phyloP scores from a whole-genome alignment of 2,113 vertebrate genomes.

The Formicarius rufipectus region DNA sequence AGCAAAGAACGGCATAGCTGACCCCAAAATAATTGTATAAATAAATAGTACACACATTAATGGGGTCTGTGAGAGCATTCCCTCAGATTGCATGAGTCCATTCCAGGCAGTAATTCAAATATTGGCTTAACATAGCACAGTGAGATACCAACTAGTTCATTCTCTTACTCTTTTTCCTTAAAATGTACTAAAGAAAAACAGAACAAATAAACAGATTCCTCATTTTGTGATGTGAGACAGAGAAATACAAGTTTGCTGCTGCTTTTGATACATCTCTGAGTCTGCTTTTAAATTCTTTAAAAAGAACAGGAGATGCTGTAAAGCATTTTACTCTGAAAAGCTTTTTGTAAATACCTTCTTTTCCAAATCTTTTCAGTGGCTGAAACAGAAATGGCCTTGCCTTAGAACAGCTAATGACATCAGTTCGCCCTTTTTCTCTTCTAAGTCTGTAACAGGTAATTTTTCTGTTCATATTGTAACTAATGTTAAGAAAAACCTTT shows the following conservation, averaged over 20 bases:
- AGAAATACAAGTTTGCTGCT: not conserved
- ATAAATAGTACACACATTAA: not conserved
- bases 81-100: not conserved
- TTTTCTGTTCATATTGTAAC: not conserved
- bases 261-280: not conserved
- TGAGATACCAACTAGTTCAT: not conserved
- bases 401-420: not conserved
- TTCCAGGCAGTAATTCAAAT: not conserved
- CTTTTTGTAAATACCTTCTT: constrained; percentile 9
- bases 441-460: not conserved
- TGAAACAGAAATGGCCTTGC: not conserved
- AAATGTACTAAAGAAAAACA: not conserved
- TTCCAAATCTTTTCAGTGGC: not conserved
- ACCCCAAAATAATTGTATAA: not conserved
- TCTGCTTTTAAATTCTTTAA: not conserved
- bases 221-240: not conserved
- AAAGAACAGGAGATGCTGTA: not conserved
- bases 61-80: not conserved
- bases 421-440: not conserved
- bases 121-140: not conserved
- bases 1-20: not conserved
- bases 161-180: not conserved
- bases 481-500: not conserved
- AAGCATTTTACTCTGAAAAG: not conserved
- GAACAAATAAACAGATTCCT: not conserved